phyloP scores from a whole-genome alignment of 2,888 invertebrate genomes.

The Charanyca ferruginea region DNA sequence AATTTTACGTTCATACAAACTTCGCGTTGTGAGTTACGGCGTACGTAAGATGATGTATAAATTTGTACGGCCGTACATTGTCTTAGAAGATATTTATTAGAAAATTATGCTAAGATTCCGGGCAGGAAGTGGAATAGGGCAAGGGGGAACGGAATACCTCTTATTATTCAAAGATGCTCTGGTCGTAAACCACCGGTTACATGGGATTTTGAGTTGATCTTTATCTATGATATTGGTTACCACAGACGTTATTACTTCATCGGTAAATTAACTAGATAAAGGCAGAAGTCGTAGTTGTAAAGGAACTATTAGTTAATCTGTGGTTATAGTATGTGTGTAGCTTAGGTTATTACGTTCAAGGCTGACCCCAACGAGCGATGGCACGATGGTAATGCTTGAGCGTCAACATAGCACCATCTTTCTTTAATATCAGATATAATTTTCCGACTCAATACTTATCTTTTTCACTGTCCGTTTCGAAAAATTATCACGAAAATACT shows the following conservation, averaged over 20 bases:
- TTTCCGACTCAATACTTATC: neutral
- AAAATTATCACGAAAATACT: neutral
- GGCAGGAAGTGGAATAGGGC: slow-evolving; percentile 10
- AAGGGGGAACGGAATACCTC: slow-evolving; percentile 10
- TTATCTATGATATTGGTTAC: neutral
- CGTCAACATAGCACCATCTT: neutral
- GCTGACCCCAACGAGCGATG: neutral
- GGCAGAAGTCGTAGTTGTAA: neutral
- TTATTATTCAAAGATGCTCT: slow-evolving; percentile 21
- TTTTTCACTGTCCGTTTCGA: neutral
- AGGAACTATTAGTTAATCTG: too few relatives aligned
- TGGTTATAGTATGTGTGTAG: neutral
- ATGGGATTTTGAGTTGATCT: neutral
- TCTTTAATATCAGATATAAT: slow-evolving; percentile 17
- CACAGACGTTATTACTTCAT: neutral
- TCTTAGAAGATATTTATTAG: slow-evolving; percentile 44
- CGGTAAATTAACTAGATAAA: neutral
- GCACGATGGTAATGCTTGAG: neutral
- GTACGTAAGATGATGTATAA: slow-evolving; percentile 20
- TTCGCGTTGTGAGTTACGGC: slow-evolving; percentile 23
- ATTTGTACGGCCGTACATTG: slow-evolving; percentile 28
- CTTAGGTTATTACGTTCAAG: slow-evolving; percentile 8
- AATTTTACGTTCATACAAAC: slow-evolving; percentile 43
- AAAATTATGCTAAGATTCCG: slow-evolving; percentile 32
- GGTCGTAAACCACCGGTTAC: slow-evolving; percentile 6